Percentiles rank a stretch among this genome's conserved stretches.
Evolutionary conservation across 2,888 invertebrate species (phyloP).

Genomic region (Parnassius orleans): DNA sequence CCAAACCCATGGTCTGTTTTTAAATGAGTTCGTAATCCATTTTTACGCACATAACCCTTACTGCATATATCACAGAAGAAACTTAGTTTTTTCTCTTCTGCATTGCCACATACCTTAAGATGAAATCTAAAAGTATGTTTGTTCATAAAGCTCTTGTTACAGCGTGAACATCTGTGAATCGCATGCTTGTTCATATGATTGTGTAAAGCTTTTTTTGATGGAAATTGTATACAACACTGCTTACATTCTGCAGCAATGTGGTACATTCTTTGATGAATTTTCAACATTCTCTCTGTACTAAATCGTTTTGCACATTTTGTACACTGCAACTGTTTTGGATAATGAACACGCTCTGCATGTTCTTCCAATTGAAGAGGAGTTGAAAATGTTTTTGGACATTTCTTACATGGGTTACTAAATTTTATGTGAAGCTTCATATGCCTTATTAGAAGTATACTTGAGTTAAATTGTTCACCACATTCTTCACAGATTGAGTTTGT

Average conservation of each 20-base stretch:
- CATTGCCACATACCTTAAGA: conserved; percentile 51
- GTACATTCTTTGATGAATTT: conserved; percentile 48
- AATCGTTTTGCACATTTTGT: conserved; percentile 57
- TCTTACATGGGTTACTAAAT: conserved; percentile 42
- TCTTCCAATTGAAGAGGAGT: conserved; percentile 43
- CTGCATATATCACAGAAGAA: conserved; percentile 64
- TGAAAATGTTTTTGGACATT: conserved; percentile 55
- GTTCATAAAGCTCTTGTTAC: conserved; percentile 52
- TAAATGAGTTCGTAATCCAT: conserved; percentile 50
- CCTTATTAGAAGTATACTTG: conserved; percentile 39
- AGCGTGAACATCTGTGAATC: conserved; percentile 48
- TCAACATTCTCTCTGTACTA: conserved; percentile 53
- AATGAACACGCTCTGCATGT: conserved; percentile 57
- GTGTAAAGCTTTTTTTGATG: conserved; percentile 52
- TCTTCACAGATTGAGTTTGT: conserved; percentile 47
- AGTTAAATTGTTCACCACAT: conserved; percentile 50
- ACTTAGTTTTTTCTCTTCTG: conserved; percentile 36
- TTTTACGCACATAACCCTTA: conserved; percentile 55
- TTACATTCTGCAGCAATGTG: conserved; percentile 57
- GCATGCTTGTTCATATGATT: conserved; percentile 58
- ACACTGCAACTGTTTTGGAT: conserved; percentile 55
- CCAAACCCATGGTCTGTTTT: conserved; percentile 62
- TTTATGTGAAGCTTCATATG: conserved; percentile 52
- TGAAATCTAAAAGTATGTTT: conserved; percentile 53
- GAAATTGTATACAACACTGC: conserved; percentile 53